phyloP scores from a whole-genome alignment of 2,113 vertebrate species.

The Trinectes maculatus region DNA sequence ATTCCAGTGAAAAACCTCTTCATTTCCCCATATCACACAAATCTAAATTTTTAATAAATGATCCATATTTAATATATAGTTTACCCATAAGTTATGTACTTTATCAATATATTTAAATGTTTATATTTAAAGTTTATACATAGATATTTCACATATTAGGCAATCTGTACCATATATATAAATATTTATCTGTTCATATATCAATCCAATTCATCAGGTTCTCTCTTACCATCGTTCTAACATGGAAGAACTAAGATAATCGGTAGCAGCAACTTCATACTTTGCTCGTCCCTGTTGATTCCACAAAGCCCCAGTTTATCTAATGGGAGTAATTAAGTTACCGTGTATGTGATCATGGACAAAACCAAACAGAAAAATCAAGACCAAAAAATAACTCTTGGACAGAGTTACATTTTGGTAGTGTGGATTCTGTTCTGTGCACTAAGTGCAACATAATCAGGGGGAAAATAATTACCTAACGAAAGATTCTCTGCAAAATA shows the following conservation, averaged over 20 bases:
- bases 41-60: constrained; percentile 71
- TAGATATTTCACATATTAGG: constrained; percentile 62
- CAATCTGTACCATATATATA: constrained; percentile 55
- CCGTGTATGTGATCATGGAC: constrained; percentile 75
- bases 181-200: constrained; percentile 54
- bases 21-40: constrained; percentile 85
- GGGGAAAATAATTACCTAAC: constrained; percentile 16
- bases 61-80: constrained; percentile 62
- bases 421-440: constrained; percentile 84
- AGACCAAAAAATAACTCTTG: constrained; percentile 51
- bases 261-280: constrained; percentile 99
- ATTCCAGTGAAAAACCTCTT: constrained; percentile 90
- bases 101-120: constrained; percentile 65
- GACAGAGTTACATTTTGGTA: constrained; percentile 81
- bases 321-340: constrained; percentile 81
- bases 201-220: constrained; percentile 57
- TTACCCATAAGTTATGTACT: constrained; percentile 62
- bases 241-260: constrained; percentile 88
- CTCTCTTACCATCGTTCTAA: constrained; percentile 76
- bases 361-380: constrained; percentile 3
- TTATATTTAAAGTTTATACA: constrained; percentile 63
- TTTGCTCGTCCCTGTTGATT: constrained; percentile 99
- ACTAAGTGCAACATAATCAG: constrained; percentile 78
- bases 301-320: constrained; percentile 87
- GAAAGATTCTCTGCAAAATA: constrained; percentile 85